A percentile compares a stretch with the other conserved stretches of the same genome.
Evolutionary conservation across 2,888 invertebrate genomes (phyloP).

Genomic region (Chouioia cunea): DNA sequence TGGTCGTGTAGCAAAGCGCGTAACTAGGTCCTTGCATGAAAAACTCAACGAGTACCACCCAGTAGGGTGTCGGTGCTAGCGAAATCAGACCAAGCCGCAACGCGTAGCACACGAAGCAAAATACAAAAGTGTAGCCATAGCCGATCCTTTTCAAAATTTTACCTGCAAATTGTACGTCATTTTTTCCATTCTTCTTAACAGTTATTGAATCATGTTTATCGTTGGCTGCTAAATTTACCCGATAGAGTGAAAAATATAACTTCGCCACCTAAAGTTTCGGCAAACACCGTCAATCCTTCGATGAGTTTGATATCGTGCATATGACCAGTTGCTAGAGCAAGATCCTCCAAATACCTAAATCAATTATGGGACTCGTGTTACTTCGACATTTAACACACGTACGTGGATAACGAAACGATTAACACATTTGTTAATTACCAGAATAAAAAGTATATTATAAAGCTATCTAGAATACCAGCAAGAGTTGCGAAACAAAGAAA

Average conservation of each 20-base stretch:
- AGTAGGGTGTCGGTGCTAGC: constrained; percentile 84
- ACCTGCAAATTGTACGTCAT: constrained; percentile 68
- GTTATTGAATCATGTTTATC: not conserved
- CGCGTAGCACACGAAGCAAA: constrained; percentile 83
- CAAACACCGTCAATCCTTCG: constrained; percentile 84
- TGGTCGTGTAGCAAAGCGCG: constrained; percentile 86
- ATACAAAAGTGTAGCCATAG: constrained; percentile 81
- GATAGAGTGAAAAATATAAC: constrained; percentile 82
- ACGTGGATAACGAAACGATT: not conserved
- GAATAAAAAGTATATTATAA: constrained; percentile 85
- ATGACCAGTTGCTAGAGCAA: constrained; percentile 75
- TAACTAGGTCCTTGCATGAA: constrained; percentile 89
- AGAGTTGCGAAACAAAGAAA: constrained; percentile 82
- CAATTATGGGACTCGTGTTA: constrained; percentile 12
- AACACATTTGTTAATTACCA: constrained; percentile 70
- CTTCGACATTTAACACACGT: constrained; percentile 16
- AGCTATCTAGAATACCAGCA: constrained; percentile 83
- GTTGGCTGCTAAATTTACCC: constrained; percentile 67
- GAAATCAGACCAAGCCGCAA: constrained; percentile 82
- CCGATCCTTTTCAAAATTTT: constrained; percentile 84
- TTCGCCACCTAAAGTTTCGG: constrained; percentile 84
- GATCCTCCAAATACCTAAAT: constrained; percentile 81
- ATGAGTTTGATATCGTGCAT: constrained; percentile 80
- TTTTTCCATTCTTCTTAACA: not conserved
- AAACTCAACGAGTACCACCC: constrained; percentile 83